Evolutionary conservation across 2,888 invertebrate genomes (phyloP).

Genomic region (Cephus pulcher): DNA sequence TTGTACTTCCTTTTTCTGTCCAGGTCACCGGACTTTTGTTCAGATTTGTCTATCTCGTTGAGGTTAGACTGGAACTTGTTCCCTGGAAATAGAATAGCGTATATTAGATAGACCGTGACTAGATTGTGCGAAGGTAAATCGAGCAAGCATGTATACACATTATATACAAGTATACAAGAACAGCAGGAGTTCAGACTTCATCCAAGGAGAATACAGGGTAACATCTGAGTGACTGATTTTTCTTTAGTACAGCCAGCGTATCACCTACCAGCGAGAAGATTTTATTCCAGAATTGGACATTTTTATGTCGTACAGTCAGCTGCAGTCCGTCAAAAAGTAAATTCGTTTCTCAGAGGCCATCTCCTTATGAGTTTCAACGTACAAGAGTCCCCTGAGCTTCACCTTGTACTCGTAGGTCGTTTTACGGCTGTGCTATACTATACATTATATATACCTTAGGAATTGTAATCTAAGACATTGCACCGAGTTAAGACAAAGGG

Average conservation of each 20-base stretch:
- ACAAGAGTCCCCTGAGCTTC: neutral
- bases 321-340: neutral
- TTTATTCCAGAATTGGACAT: neutral
- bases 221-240: neutral
- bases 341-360: neutral
- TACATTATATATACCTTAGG: too few species aligned
- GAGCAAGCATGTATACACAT: neutral
- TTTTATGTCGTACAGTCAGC: neutral
- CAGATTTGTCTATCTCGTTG: constrained; percentile 65
- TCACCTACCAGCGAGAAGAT: neutral
- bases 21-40: constrained; percentile 60
- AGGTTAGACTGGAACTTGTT: constrained; percentile 62
- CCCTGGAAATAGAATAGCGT: constrained; percentile 45
- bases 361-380: neutral
- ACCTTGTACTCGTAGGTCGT: neutral
- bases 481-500: too few species aligned
- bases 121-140: neutral
- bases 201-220: neutral
- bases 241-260: neutral
- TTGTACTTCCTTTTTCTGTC: constrained; percentile 58
- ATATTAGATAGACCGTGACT: neutral
- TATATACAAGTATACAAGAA: neutral
- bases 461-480: too few species aligned
- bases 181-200: neutral
- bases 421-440: neutral